These are phyloP conservation scores for Meiosimyza decipiens DNA, from an alignment of 2,888 invertebrate species.

Conservation along the genomic window DNA sequence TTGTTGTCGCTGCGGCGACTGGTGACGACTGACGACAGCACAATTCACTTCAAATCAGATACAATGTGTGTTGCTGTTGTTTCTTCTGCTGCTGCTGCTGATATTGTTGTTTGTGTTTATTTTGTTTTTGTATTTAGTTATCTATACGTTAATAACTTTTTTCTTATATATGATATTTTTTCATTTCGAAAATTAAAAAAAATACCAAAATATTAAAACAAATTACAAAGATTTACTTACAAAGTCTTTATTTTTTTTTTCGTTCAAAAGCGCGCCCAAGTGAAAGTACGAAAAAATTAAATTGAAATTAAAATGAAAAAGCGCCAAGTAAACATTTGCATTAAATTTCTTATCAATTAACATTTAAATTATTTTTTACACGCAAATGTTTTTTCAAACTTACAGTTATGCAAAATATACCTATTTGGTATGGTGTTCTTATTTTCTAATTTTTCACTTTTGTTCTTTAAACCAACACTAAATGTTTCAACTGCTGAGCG, in stretches of 20 bases:
- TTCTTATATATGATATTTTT: slow-evolving; percentile 39
- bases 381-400: not conserved
- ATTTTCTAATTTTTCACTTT: not conserved
- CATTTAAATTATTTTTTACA: not conserved
- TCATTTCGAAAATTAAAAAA: slow-evolving; percentile 22
- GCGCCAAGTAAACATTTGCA: not conserved
- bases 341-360: slow-evolving; percentile 1
- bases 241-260: not conserved
- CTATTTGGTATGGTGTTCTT: not conserved
- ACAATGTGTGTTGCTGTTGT: slow-evolving; percentile 34
- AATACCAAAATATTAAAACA: not conserved
- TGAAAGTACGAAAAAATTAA: not conserved
- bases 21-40: slow-evolving; percentile 23
- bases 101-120: slow-evolving; percentile 31
- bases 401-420: not conserved
- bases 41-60: slow-evolving; percentile 31
- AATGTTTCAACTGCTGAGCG: slow-evolving; percentile 5
- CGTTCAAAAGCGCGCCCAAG: not conserved
- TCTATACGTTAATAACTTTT: slow-evolving; percentile 44
- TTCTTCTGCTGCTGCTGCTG: slow-evolving; percentile 27
- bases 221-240: not conserved
- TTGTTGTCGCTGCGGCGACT: slow-evolving; percentile 25
- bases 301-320: not conserved
- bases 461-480: not conserved
- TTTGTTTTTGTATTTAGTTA: slow-evolving; percentile 45